Evolutionary conservation across 2,113 vertebrate species (phyloP), one percentile per base, ranked within the genome.

Genomic region (Phalacrocorax aristotelis): DNA sequence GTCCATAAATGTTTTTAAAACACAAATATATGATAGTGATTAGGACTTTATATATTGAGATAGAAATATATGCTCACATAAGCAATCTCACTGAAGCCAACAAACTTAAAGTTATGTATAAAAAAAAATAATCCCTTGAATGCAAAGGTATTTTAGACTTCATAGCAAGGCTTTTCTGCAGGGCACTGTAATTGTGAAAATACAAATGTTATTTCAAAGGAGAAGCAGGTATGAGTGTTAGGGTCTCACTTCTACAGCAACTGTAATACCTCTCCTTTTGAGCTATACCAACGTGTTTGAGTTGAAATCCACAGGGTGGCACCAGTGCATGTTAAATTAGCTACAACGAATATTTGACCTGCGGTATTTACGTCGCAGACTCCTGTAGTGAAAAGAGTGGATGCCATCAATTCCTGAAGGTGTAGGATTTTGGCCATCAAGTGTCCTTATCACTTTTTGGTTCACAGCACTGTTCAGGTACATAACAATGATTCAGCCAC

Each of bases 291-390:
- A 40, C 5, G 2, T 25, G 5, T 44, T 68, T 68, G n/a, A 0
- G 0, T 22, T 23, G 29, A 14, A 29, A 69, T 69, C 68, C 80
- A 65, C 68, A 17, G 48, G 61, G 40, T 38, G 62, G 76, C 83
- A 80, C 8, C 29, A 48, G 49, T 4, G 15, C n/a, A 0, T 15
- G 42, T 0, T 9, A 46, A 57, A 48, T 23, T 77, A 69, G 11
- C 2, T 1, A 27, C 34, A 2, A 4, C 2, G n/a, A 69, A 38
- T 88, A 92, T 80, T 91, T 83, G 71, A 32, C 87, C 66, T 52
- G 32, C 3, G 0, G 13, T 17, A 36, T 4, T 51, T n/a, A 22
- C 11, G 4, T 3, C 2, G 2, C n/a, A 51, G 49, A 10, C 7
- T 48, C 36, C 4, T 29, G 17, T 1, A 12, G 36, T 6, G 49